Conservation (phyloP, 2,888 invertebrate species). For the Apodemia duryi region DNA sequence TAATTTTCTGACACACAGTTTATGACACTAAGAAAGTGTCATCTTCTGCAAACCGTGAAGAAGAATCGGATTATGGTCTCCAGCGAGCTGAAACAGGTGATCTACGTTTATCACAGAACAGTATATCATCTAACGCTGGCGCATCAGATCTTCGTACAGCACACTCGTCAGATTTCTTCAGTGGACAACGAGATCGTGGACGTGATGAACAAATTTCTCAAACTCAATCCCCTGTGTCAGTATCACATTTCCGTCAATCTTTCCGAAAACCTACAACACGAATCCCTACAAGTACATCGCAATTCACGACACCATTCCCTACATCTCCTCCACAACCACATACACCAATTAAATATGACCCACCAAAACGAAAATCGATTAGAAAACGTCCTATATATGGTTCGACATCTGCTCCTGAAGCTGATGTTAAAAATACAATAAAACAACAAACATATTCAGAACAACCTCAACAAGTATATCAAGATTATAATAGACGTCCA, state of each 20-base stretch:
- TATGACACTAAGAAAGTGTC: slow-evolving; percentile 83
- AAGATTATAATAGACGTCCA: slow-evolving; percentile 17
- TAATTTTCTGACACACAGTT: slow-evolving; percentile 48
- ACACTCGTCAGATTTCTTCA: slow-evolving; percentile 88
- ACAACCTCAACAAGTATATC: slow-evolving; percentile 39
- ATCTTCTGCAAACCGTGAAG: slow-evolving; percentile 73
- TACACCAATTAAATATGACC: slow-evolving; percentile 47
- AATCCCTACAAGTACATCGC: slow-evolving; percentile 48
- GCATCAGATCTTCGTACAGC: slow-evolving; percentile 83
- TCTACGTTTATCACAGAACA: slow-evolving; percentile 57
- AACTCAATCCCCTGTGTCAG: slow-evolving; percentile 32
- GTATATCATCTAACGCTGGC: slow-evolving; percentile 46
- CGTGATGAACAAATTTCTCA: slow-evolving; percentile 53
- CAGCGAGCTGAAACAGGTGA: slow-evolving; percentile 85
- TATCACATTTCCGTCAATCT: slow-evolving; percentile 43
- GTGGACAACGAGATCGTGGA: slow-evolving; percentile 71
- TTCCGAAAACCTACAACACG: slow-evolving; percentile 67
- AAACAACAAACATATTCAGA: slow-evolving; percentile 44
- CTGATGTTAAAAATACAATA: slow-evolving; percentile 45
- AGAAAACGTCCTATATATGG: slow-evolving; percentile 62
- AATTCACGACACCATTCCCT: slow-evolving; percentile 41
- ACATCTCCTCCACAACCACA: slow-evolving; percentile 38
- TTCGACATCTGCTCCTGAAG: slow-evolving; percentile 48
- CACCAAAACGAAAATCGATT: slow-evolving; percentile 58
- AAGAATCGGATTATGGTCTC: slow-evolving; percentile 85